phyloP scores from a whole-genome alignment of 2,888 invertebrate genomes.

The Clunio marinus region DNA sequence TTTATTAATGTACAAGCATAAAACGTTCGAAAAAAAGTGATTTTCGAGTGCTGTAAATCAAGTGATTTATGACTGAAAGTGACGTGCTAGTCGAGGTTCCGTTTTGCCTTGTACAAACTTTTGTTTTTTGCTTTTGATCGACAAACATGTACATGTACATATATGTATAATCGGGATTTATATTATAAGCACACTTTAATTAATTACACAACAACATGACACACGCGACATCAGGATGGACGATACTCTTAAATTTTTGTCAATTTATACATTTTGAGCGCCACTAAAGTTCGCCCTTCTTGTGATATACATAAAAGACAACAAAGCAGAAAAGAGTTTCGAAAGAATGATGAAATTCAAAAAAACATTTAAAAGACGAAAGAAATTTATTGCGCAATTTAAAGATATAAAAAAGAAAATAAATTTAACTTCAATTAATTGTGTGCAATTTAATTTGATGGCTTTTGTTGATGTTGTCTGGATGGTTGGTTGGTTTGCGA shows the following conservation, averaged over 20 bases:
- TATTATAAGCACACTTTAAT: constrained; percentile 4
- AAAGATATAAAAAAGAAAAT: constrained; percentile 22
- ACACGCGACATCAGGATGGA: not conserved
- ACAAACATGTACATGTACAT: too few relatives aligned
- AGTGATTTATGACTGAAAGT: constrained; percentile 12
- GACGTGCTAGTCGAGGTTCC: not conserved
- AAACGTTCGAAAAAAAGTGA: not conserved
- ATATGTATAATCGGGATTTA: not conserved
- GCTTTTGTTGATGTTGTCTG: not conserved
- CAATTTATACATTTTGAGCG: too few relatives aligned
- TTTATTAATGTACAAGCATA: constrained; percentile 6
- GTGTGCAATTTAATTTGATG: constrained; percentile 32
- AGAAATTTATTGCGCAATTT: constrained; percentile 28
- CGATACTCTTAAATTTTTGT: not conserved
- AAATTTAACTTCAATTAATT: constrained; percentile 37
- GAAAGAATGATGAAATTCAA: constrained; percentile 6
- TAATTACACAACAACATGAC: not conserved
- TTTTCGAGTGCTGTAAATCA: not conserved
- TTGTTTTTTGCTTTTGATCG: too few relatives aligned
- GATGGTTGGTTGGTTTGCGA: too few relatives aligned
- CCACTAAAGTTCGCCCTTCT: too few relatives aligned
- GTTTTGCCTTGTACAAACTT: not conserved
- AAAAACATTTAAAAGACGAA: not conserved
- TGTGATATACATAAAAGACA: too few relatives aligned
- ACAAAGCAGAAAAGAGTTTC: not conserved